phyloP scores from a whole-genome alignment of 2,113 vertebrate genomes.

The Psettodes erumei region DNA sequence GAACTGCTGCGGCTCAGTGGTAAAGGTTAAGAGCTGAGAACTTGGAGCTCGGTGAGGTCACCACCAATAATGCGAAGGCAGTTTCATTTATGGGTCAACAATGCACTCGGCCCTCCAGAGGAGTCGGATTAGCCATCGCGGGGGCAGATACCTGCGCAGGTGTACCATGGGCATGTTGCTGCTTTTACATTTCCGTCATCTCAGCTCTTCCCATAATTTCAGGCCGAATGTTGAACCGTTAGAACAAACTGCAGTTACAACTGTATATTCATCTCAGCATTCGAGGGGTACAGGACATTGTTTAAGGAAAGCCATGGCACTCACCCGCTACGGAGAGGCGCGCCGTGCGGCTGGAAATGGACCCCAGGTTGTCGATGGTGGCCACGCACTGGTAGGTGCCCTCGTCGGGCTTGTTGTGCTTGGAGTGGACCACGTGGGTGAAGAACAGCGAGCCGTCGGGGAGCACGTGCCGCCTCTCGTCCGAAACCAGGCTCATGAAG shows the following conservation, averaged over 20 bases:
- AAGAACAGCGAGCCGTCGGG: constrained; percentile 92
- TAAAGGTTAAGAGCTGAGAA: constrained; percentile 2
- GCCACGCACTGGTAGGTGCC: constrained; percentile 97
- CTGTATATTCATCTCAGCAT: background rate
- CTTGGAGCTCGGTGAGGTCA: background rate
- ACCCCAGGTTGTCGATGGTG: constrained; percentile 93
- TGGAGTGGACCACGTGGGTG: constrained; percentile 91
- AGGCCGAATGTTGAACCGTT: background rate
- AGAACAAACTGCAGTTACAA: background rate
- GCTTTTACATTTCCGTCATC: no score
- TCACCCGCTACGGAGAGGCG: constrained; percentile 92
- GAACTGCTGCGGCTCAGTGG: background rate
- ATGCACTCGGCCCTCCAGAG: background rate
- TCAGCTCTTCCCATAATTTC: background rate
- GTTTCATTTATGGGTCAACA: background rate
- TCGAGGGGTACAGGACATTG: no score
- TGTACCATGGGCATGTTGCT: background rate
- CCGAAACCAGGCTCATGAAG: constrained; percentile 89
- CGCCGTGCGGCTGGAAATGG: constrained; percentile 92
- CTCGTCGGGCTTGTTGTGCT: constrained; percentile 97
- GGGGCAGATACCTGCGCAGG: background rate
- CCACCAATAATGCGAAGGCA: background rate
- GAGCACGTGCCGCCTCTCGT: constrained; percentile 91
- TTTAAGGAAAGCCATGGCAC: background rate
- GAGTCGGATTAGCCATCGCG: background rate